A percentile compares a stretch with the other conserved stretches of the same genome.
Conservation (phyloP, 35 echinoderm and acorn worm genomes). For the Stichopus chloronotus region DNA sequence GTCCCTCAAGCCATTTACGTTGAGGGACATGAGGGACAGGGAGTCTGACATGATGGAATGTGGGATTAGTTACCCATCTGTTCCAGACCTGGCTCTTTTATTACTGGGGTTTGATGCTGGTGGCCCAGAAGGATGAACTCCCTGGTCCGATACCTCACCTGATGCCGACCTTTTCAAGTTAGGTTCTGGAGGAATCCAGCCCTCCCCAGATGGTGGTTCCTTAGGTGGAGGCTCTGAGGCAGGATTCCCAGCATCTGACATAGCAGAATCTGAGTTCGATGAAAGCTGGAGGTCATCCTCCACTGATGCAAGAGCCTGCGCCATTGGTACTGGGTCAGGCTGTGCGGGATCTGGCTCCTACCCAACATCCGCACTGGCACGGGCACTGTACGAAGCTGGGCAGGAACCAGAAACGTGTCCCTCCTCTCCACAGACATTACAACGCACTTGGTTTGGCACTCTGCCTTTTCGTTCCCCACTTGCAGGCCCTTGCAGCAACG, state of each 20-base stretch:
- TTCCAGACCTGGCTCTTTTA: background rate
- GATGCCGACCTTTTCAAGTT: background rate
- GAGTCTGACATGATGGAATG: background rate
- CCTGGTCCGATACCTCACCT: background rate
- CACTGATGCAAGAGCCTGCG: background rate
- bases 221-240: background rate
- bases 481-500: background rate
- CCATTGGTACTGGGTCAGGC: background rate
- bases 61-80: background rate
- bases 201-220: background rate
- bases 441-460: background rate
- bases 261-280: background rate
- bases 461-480: background rate
- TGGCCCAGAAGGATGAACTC: background rate
- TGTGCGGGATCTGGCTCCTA: background rate
- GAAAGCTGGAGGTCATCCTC: background rate
- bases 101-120: background rate
- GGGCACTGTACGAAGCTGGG: background rate
- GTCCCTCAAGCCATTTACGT: background rate
- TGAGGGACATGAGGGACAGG: slow-evolving; percentile 18
- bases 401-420: background rate
- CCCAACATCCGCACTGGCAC: background rate
- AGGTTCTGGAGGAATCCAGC: too few relatives aligned
- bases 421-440: background rate
- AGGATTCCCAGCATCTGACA: background rate